Base-by-base conservation (phyloP, 2,113 vertebrate genomes). In the Plecturocebus donacophilus region DNA sequence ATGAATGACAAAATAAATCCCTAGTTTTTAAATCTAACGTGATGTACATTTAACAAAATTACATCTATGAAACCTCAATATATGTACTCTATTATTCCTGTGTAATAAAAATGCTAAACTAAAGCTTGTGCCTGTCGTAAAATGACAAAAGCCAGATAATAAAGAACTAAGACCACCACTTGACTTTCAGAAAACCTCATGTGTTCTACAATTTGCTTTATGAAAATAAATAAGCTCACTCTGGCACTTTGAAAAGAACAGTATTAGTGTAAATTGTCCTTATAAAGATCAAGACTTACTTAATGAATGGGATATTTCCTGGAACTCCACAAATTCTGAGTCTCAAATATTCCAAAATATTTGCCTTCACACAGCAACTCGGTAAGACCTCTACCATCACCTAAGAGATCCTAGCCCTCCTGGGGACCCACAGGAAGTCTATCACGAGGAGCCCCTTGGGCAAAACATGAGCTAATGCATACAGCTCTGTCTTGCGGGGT, bases 1-100 rank as follows among this genome's bases (percentile, higher is more conserved):
- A 99, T 99, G 98, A 99, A 99, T 99, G 98, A 98, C 98, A 99
- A 99, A 99, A 98, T 99, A 99, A 99, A 99, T 99, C 98, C 97
- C 98, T 98, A 99, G 98, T 99, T 99, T 99, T 98, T 97, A 98
- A 99, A 99, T 98, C 98, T 98, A 98, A 98, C 96, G 97, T 97
- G 98, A 98, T 88, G 23, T 98, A 98, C 98, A 98, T 98, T 98
- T 99, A 98, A 98, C 98, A 98, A 98, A 97, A 98, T 97, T 98
- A 97, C 97, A 98, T 97, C 98, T 98, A 98, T 97, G 98, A 98
- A 98, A 98, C 98, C 97, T 98, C 98, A 97, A 97, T 98, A 97
- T 97, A 97, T 96, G 97, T 97, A 98, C 96, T 98, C 98, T 98
- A 98, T 98, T 99, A 99, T 98, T 99, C 98, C 98, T 95, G 97